Conservation (phyloP, 2,888 invertebrate species). For the Philhelius pedissequus region DNA sequence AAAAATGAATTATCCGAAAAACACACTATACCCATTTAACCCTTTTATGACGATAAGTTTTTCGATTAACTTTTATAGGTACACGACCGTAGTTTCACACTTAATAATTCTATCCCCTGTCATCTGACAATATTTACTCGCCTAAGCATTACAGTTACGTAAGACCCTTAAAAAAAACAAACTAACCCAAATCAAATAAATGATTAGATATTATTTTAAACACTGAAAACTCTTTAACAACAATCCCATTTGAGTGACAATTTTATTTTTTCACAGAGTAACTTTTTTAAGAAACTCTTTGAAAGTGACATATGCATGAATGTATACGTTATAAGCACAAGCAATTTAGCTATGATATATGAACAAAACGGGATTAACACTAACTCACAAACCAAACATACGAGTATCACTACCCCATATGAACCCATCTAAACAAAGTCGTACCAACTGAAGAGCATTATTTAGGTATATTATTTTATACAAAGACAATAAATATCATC, state of each 20-base stretch:
- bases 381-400: not conserved
- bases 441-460: conserved; percentile 6
- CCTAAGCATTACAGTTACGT: not conserved
- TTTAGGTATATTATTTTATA: conserved; percentile 4
- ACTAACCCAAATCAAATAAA: not conserved
- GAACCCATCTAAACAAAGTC: not conserved
- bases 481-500: conserved; percentile 34
- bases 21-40: too few relatives aligned
- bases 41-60: too few relatives aligned
- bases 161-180: not conserved
- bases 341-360: conserved; percentile 9
- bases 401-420: not conserved
- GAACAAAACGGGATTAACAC: not conserved
- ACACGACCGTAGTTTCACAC: too few relatives aligned
- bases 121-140: not conserved
- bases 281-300: not conserved
- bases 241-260: not conserved
- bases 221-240: not conserved
- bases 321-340: conserved; percentile 5
- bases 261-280: not conserved
- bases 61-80: too few relatives aligned
- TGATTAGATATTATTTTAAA: not conserved
- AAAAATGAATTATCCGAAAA: too few relatives aligned
- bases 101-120: not conserved
- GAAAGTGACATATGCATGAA: not conserved